phyloP scores from a whole-genome alignment of 2,797 vertebrate genomes.

The Yasuhikotakia modesta region DNA sequence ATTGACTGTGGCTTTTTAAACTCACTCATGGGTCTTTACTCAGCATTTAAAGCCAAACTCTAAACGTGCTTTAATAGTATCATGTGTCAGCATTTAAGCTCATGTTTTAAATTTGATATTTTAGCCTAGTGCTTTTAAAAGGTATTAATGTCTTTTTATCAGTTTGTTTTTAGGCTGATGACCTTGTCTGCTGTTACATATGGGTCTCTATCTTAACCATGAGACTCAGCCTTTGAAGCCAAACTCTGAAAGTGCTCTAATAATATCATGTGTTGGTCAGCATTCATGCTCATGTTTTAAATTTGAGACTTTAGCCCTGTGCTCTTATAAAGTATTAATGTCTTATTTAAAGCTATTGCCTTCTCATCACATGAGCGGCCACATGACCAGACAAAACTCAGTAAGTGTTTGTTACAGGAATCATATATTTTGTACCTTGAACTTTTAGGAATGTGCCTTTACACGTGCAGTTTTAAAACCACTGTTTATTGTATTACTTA shows the following conservation, averaged over 20 bases:
- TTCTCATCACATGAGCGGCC: neutral
- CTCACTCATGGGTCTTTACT: conserved; percentile 17
- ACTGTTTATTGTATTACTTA: neutral
- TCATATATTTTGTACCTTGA: conserved; percentile 64
- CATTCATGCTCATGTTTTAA: conserved; percentile 1
- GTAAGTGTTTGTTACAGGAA: conserved; percentile 67
- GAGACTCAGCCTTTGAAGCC: neutral
- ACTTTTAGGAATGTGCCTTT: conserved; percentile 39
- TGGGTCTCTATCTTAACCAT: conserved; percentile 6
- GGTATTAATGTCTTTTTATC: no score
- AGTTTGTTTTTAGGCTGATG: conserved; percentile 42
- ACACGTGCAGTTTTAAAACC: conserved; percentile 4
- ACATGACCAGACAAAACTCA: neutral
- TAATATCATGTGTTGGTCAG: conserved; percentile 6
- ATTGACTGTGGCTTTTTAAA: no score
- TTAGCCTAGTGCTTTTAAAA: neutral
- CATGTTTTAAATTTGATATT: conserved; percentile 6
- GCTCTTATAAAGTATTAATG: neutral
- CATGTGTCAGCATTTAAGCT: neutral
- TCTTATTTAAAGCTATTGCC: no score
- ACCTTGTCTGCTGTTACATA: conserved; percentile 29
- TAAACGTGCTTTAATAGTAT: conserved; percentile 34
- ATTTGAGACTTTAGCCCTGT: neutral
- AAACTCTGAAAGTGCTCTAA: conserved; percentile 28
- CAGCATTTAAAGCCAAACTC: neutral